phyloP scores from a whole-genome alignment of 2,113 vertebrate species.

The Galbula dea region DNA sequence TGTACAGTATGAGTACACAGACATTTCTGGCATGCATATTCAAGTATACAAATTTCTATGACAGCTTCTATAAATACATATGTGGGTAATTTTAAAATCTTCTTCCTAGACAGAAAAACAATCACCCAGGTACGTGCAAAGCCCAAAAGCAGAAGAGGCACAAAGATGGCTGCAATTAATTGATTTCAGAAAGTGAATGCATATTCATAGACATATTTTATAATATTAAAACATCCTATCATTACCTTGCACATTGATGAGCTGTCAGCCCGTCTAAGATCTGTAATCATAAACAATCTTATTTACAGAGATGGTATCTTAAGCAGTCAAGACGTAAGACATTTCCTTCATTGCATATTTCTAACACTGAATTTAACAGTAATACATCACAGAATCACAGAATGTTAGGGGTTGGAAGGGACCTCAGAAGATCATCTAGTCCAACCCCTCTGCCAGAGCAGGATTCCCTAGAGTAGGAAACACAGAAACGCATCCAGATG shows the following conservation, averaged over 20 bases:
- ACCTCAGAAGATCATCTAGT: too few relatives aligned
- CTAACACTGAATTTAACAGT: background rate
- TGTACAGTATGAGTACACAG: background rate
- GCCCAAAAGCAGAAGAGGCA: background rate
- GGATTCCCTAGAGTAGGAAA: too few relatives aligned
- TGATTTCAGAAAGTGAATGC: background rate
- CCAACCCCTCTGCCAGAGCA: too few relatives aligned
- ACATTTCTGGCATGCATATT: slow-evolving; percentile 21
- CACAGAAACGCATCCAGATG: too few relatives aligned
- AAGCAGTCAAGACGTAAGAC: background rate
- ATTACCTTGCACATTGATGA: background rate
- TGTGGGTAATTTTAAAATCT: slow-evolving; percentile 16
- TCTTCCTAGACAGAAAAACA: slow-evolving; percentile 8
- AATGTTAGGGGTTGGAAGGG: too few relatives aligned
- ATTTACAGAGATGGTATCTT: background rate
- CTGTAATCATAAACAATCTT: background rate
- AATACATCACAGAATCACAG: too few relatives aligned
- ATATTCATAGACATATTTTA: slow-evolving; percentile 29
- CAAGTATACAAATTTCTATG: background rate
- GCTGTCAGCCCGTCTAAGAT: background rate
- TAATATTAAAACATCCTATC: background rate
- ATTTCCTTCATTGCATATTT: background rate
- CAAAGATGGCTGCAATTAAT: background rate
- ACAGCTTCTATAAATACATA: slow-evolving; percentile 18
- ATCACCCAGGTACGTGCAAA: background rate